Percentiles rank a stretch among this genome's conserved stretches.
phyloP scores from a whole-genome alignment of 2,797 vertebrate species.

The Malacoraja senta region DNA sequence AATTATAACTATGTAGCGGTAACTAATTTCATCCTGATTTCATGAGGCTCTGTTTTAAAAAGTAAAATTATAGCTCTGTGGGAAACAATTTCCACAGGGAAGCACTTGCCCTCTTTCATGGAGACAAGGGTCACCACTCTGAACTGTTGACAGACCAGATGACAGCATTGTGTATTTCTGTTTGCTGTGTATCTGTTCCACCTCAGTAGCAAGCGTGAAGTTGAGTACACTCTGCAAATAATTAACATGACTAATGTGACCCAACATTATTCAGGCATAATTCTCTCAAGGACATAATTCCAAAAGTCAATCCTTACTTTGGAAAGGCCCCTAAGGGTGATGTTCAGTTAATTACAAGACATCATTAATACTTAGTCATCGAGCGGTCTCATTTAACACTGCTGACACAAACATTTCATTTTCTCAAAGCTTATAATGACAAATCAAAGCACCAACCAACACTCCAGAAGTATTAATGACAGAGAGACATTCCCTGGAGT shows the following conservation, averaged over 20 bases:
- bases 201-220: background rate
- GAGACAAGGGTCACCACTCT: background rate
- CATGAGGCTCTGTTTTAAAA: background rate
- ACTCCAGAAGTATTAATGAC: background rate
- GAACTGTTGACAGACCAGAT: background rate
- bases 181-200: background rate
- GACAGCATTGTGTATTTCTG: background rate
- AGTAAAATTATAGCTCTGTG: background rate
- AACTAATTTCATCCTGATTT: background rate
- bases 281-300: background rate
- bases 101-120: background rate
- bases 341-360: background rate
- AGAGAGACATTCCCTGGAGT: background rate
- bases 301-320: conserved; percentile 6
- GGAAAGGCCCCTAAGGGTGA: background rate
- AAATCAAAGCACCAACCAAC: background rate
- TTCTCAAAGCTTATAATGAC: background rate
- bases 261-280: background rate
- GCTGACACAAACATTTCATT: background rate
- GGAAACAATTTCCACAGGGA: background rate
- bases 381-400: background rate
- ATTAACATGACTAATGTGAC: background rate
- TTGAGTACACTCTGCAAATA: background rate
- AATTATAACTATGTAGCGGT: background rate
- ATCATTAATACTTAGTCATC: background rate